phyloP scores from a whole-genome alignment of 2,888 invertebrate species.

The Mesochorus sp. region DNA sequence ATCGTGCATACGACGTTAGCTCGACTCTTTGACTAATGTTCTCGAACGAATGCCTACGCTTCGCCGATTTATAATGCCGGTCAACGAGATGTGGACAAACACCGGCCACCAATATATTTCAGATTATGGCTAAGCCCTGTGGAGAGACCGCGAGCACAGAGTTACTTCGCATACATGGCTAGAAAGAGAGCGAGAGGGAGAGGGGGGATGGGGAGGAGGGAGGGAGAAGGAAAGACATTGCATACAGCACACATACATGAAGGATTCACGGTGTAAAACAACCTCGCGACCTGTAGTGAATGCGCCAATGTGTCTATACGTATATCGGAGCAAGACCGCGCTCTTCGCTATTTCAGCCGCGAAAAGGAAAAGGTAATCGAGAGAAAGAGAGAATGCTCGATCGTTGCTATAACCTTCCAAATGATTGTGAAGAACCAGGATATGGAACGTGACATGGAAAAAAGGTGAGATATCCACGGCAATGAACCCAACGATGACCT shows the following conservation, averaged over 20 bases:
- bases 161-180: conserved; percentile 13
- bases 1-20: conserved; percentile 80
- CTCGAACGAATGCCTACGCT: conserved; percentile 81
- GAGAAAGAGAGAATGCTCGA: conserved; percentile 31
- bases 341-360: conserved; percentile 14
- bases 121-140: conserved; percentile 77
- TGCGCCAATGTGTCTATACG: conserved; percentile 4
- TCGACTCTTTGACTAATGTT: conserved; percentile 81
- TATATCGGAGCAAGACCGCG: conserved; percentile 2
- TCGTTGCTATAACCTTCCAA: not conserved
- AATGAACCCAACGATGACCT: conserved; percentile 58
- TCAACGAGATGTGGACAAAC: conserved; percentile 82
- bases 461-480: conserved; percentile 71
- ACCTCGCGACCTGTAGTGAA: conserved; percentile 14
- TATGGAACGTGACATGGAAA: conserved; percentile 71
- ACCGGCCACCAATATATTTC: conserved; percentile 81
- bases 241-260: conserved; percentile 1
- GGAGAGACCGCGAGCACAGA: conserved; percentile 48
- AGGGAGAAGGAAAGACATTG: not conserved
- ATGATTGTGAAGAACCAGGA: conserved; percentile 57
- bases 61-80: conserved; percentile 81
- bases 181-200: conserved; percentile 1
- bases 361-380: not conserved
- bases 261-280: conserved; percentile 17
- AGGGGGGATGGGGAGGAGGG: not conserved